phyloP scores from a whole-genome alignment of 1,140 invertebrate species.

The Rhizoglyphus robini region DNA sequence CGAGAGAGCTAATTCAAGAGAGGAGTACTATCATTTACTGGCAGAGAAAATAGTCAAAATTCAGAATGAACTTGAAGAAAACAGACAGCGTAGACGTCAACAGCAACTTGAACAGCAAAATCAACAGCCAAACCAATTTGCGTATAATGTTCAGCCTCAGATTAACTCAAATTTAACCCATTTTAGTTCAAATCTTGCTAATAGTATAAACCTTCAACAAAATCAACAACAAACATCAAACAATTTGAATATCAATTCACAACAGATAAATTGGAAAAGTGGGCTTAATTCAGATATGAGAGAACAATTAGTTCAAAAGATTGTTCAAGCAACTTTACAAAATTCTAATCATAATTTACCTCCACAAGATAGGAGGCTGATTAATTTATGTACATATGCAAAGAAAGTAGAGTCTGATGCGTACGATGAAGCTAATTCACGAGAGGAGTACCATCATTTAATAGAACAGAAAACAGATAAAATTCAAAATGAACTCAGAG shows the following conservation, averaged over 20 bases:
- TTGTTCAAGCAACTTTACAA: constrained; percentile 98
- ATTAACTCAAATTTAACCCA: no score
- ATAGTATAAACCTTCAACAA: no score
- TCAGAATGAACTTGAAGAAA: constrained; percentile 84
- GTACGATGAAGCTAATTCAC: no score
- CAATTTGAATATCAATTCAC: no score
- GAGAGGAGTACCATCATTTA: no score
- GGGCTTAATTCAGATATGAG: constrained; percentile 88
- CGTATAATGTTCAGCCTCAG: no score
- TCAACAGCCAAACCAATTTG: no score
- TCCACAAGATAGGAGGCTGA: constrained; percentile 87
- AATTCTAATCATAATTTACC: constrained; percentile 69
- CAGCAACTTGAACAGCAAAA: no score
- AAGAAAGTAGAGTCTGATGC: constrained; percentile 97
- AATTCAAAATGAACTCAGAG: no score
- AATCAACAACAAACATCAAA: no score
- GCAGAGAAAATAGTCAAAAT: constrained; percentile 99
- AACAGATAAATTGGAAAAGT: constrained; percentile 97
- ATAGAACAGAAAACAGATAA: no score
- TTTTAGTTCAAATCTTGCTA: no score
- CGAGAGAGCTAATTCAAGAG: constrained; percentile 87
- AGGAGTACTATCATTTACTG: constrained; percentile 93
- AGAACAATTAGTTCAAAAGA: constrained; percentile 96
- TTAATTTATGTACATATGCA: constrained; percentile 93
- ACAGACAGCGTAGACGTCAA: constrained; percentile 66